phyloP scores from a whole-genome alignment of 2,888 invertebrate species.

The Metacarcinus magister region DNA sequence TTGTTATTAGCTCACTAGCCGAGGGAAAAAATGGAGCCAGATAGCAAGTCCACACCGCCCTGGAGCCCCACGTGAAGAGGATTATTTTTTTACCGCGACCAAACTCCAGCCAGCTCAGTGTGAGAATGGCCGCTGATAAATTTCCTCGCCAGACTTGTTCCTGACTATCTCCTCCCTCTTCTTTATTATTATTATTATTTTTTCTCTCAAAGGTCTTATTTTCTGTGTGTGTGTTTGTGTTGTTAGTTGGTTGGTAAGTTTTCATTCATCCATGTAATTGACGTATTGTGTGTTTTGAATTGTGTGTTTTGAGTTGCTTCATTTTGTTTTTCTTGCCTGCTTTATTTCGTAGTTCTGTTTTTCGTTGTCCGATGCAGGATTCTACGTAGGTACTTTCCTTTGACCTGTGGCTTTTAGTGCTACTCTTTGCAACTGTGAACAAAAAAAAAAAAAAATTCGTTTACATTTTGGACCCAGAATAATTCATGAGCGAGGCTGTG shows the following conservation, averaged over 20 bases:
- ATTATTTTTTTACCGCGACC: background rate
- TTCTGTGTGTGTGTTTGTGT: background rate
- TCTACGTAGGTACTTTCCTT: background rate
- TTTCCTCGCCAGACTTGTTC: background rate
- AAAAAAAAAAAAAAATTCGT: background rate
- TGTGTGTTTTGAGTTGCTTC: background rate
- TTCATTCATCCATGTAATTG: background rate
- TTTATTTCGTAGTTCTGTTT: background rate
- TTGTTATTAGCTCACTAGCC: conserved; percentile 70
- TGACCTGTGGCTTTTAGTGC: background rate
- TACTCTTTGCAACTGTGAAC: background rate
- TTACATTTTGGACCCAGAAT: background rate
- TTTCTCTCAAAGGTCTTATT: background rate
- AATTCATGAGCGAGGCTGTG: background rate
- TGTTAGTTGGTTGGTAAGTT: background rate
- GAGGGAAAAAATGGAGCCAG: conserved; percentile 53
- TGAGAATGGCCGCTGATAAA: background rate
- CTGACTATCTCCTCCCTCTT: background rate
- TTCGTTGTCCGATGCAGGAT: background rate
- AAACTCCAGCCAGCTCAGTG: background rate
- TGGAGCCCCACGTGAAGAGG: conserved; percentile 4
- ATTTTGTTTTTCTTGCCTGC: background rate
- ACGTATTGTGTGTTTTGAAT: background rate
- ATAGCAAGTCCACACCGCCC: conserved; percentile 60
- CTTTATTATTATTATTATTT: background rate